Evolutionary conservation across 2,113 vertebrate species (phyloP), one percentile per base, ranked within the genome.

Genomic region (Philantomba maxwellii): DNA sequence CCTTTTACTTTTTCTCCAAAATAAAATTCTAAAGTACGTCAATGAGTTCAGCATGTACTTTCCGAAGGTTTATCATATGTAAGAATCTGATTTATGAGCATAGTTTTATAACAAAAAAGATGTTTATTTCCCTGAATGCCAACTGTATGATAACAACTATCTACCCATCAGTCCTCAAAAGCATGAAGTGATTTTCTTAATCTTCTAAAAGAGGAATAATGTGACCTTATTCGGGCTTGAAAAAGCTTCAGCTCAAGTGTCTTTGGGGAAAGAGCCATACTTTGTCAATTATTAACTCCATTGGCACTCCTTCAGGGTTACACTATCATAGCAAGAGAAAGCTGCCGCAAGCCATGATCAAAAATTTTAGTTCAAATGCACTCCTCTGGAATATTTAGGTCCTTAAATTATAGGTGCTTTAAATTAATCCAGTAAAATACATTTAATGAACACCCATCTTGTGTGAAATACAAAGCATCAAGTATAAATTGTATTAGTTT

Each of bases 221-320:
- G 81, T 94, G 90, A 97, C 84, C 80, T 94, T 97, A 77, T 73
- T 97, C 94, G 90, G 70, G 57, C 83, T 94, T 95, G 86, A 87
- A 92, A 97, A 95, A 73, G n/a, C 58, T 39, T 96, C 39, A 73
- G 60, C 86, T 96, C 75, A 94, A 95, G 95, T 95, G 90, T 96
- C 89, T 96, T 95, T 94, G 55, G 78, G 95, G 70, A 47, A 85
- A 94, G 94, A 95, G 87, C 55, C 51, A 86, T 33, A 49, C 81
- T 96, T 94, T 70, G 87, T 94, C 49, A 97, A 98, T 97, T 91
- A 97, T 97, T 98, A 98, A 97, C 84, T 94, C 47, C 23, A 25
- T 14, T 96, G 97, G 94, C 75, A 82, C 30, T 45, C 55, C 75
- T 95, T 97, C 95, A 98, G 98, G 94, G 96, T 96, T 84, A 96